These are phyloP conservation scores for Melanerpes aurifrons DNA, from an alignment of 2,113 vertebrate species.

Conservation along the genomic window DNA sequence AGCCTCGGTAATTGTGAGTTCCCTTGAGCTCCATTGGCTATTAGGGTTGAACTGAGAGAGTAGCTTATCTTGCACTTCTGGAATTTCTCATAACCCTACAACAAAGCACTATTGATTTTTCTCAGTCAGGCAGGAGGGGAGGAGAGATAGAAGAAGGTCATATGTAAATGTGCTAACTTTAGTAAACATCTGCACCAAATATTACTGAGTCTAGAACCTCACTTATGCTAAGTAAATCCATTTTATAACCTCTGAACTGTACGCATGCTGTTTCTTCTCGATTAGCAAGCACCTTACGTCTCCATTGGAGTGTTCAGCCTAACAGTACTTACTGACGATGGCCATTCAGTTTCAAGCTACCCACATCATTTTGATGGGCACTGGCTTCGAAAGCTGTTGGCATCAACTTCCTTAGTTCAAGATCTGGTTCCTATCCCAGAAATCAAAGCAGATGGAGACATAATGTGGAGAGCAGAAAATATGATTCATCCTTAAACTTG, in stretches of 20 bases:
- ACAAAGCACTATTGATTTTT: constrained; percentile 66
- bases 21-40: constrained; percentile 21
- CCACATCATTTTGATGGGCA: neutral
- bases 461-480: constrained; percentile 31
- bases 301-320: neutral
- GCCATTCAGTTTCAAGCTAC: neutral
- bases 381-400: neutral
- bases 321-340: neutral
- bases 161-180: constrained; percentile 39
- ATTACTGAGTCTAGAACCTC: constrained; percentile 15
- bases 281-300: neutral
- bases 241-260: neutral
- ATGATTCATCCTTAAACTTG: constrained; percentile 29
- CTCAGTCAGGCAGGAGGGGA: neutral
- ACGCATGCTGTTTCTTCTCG: neutral
- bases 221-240: neutral
- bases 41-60: neutral
- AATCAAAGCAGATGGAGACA: constrained; percentile 31
- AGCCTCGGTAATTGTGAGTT: constrained; percentile 19
- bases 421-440: neutral
- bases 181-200: constrained; percentile 4
- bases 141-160: constrained; percentile 25
- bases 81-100: constrained; percentile 65
- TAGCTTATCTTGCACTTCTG: constrained; percentile 64
- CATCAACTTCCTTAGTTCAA: neutral